Evolutionary conservation across 2,888 invertebrate genomes (phyloP), one percentile per base, ranked within the genome.

Genomic region (Lycophotia porphyrea): DNA sequence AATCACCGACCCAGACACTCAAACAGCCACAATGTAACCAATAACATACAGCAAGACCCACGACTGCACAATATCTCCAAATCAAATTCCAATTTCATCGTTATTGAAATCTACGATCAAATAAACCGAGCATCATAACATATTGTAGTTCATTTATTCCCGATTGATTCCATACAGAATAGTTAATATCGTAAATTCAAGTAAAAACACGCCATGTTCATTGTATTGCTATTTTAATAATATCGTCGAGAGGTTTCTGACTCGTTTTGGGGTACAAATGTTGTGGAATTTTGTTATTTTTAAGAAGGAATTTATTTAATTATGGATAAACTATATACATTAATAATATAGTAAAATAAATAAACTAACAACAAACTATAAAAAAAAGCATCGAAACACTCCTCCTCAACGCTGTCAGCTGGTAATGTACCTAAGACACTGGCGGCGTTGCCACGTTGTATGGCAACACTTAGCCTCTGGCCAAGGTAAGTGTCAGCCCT

Each of bases 151-250:
- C 68, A 61, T 71, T 69, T 65, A 61, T 75, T 65, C 36, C 18
- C 75, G 36, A 71, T 84, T 80, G 84, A 68, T 80, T 71, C 58
- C 42, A 79, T 66, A 60, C 55, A n/a, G 55, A 52, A 78, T 82
- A 71, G 71, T 58, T 71, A 75, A 71, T 78, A 78, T 71, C 71
- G 61, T 81, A 66, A 70, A 78, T 78, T 58, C 39, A 47, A 18
- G 58, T 74, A 74, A 60, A 81, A 71, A 76, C 44, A 69, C n/a
- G 47, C 39, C 31, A 27, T 34, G 47, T 73, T 42, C 55, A 66
- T 73, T 68, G 74, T 80, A 75, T 80, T 76, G 61, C 63, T 61
- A 55, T 82, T 80, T 74, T 80, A 82, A 84, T 80, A 84, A 84
- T 76, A 76, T 58, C 60, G 60, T 69, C 44, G 21, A 49, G 11